phyloP scores from a whole-genome alignment of 2,888 invertebrate species.

The Embidobia sp. region DNA sequence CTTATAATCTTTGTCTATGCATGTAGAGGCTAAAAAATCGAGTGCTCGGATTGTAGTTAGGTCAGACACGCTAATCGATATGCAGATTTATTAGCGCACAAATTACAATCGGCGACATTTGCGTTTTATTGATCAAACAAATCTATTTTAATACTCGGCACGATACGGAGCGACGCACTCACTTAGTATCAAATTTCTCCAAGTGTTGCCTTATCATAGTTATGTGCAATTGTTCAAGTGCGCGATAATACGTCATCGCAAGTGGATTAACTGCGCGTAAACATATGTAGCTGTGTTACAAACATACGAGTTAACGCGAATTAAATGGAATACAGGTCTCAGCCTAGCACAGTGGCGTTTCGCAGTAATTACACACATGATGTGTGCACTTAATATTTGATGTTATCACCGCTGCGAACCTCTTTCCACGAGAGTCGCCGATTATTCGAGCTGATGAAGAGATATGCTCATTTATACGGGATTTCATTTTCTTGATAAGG shows the following conservation, averaged over 20 bases:
- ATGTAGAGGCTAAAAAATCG: no score
- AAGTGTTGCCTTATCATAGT: background rate
- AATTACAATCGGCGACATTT: no score
- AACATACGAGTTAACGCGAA: slow-evolving; percentile 11
- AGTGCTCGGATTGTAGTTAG: no score
- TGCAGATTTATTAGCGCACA: no score
- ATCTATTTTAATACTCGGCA: slow-evolving; percentile 4
- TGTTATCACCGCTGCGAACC: background rate
- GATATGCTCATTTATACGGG: slow-evolving; percentile 1
- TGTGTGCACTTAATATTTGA: slow-evolving; percentile 21
- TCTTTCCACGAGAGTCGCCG: background rate
- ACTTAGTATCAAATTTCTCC: background rate
- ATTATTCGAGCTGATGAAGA: slow-evolving; percentile 12
- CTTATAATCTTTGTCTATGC: no score
- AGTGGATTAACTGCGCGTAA: no score
- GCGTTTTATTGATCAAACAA: no score
- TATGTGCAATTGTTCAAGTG: slow-evolving; percentile 6
- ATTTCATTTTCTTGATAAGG: slow-evolving; percentile 2
- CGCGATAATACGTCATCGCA: slow-evolving; percentile 13
- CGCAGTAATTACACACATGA: slow-evolving; percentile 22
- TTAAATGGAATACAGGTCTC: slow-evolving; percentile 6
- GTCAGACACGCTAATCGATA: no score
- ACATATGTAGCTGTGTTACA: background rate
- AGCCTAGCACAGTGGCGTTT: background rate
- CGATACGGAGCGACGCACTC: background rate